Evolutionary conservation across 2,113 vertebrate genomes (phyloP).

Genomic region (Trogon melanurus): DNA sequence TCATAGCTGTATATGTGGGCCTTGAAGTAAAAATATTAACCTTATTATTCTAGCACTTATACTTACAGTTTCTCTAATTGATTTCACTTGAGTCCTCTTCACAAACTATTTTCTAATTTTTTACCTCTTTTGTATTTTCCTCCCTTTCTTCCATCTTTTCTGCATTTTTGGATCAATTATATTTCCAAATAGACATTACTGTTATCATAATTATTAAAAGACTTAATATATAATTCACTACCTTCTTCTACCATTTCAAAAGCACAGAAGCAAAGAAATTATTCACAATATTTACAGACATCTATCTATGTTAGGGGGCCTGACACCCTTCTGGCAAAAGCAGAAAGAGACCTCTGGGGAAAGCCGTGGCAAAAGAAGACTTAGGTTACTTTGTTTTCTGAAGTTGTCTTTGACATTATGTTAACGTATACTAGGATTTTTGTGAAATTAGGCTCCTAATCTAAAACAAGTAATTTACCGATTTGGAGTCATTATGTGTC

Average conservation of each 20-base stretch:
- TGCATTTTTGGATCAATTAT: neutral
- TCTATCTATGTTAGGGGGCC: neutral
- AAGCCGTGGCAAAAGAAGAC: neutral
- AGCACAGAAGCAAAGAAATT: neutral
- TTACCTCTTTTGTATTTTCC: neutral
- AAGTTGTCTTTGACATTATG: neutral
- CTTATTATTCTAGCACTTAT: neutral
- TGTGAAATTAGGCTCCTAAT: neutral
- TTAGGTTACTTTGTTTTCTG: neutral
- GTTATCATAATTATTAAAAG: neutral
- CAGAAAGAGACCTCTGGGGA: neutral
- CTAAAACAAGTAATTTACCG: neutral
- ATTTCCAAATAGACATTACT: neutral
- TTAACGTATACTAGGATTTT: neutral
- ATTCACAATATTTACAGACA: neutral
- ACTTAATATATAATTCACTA: neutral
- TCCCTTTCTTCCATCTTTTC: neutral
- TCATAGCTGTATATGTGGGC: neutral
- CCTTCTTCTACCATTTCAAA: neutral
- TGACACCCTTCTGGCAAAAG: neutral
- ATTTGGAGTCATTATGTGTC: neutral
- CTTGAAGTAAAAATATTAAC: conserved; percentile 43
- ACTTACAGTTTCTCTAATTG: neutral
- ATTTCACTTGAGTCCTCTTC: neutral
- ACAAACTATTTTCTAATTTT: neutral